A percentile compares a stretch with the other conserved stretches of the same genome.
Evolutionary conservation across 2,797 vertebrate species (phyloP).

Genomic region (Rhinoraja longicauda): DNA sequence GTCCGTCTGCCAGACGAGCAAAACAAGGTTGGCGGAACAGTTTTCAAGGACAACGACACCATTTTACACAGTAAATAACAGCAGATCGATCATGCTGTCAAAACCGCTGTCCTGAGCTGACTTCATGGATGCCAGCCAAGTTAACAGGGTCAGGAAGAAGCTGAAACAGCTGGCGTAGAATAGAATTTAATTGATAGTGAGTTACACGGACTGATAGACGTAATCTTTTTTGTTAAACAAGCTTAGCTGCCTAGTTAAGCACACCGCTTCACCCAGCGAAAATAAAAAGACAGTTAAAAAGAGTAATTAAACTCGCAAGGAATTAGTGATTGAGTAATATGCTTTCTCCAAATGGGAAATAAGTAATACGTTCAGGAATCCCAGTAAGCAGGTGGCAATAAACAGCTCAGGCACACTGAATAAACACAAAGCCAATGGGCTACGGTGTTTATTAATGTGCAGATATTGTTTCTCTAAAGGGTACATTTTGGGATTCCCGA

Average conservation of each 20-base stretch:
- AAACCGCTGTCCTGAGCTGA: background rate
- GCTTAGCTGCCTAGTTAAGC: background rate
- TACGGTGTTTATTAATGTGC: conserved; percentile 11
- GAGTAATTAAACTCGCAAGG: background rate
- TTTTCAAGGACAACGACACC: background rate
- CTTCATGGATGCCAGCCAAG: background rate
- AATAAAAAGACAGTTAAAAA: background rate
- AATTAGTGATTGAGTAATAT: conserved; percentile 6
- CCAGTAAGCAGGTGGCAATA: background rate
- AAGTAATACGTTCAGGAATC: background rate
- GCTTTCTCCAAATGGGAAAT: background rate
- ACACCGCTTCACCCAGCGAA: background rate
- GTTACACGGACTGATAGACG: background rate
- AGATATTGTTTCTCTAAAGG: background rate
- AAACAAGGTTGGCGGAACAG: conserved; percentile 24
- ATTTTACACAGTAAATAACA: background rate
- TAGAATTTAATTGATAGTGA: conserved; percentile 16
- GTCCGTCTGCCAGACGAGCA: background rate
- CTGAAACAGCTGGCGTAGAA: conserved; percentile 26
- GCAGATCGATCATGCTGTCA: conserved; percentile 24
- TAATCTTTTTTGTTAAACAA: conserved; percentile 13
- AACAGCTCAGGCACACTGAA: background rate
- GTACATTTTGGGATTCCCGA: background rate
- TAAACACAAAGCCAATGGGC: background rate
- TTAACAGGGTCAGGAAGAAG: background rate